Evolutionary conservation across 2,888 invertebrate species (phyloP), one percentile per base, ranked within the genome.

Genomic region (Drosophila rellima): DNA sequence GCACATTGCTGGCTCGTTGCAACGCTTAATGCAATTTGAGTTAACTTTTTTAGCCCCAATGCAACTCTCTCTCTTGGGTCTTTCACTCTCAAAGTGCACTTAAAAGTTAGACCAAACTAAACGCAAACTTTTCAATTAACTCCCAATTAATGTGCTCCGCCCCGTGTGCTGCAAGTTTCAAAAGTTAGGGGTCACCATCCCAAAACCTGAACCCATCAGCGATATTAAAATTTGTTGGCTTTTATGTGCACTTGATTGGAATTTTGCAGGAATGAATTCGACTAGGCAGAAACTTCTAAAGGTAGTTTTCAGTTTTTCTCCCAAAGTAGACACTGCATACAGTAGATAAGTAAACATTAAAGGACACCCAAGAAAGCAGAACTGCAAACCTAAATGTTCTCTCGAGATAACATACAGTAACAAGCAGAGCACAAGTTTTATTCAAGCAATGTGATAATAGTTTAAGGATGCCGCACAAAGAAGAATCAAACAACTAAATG

Each of bases 61-160:
- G 48, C 67, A 59, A 55, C 54, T 57, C 45, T 54, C 35, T 17
- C 40, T 42, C 13, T 52, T 56, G 44, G 60, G 18, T n/a, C 1
- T 20, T 44, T n/a, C 52, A 10, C 45, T 33, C 15, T 39, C 18
- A 54, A 51, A 65, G 60, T 79, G 79, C 79, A 79, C 78, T 74
- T 64, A 57, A 72, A 81, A 83, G 60, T 79, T 81, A 37, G 20
- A 6, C 2, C 13, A 20, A 74, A 50, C 77, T 72, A 45, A 48
- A 63, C 45, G 65, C 13, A 66, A 74, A 87, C 76, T 79, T 87
- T 87, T 78, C 82, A 82, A 87, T 85, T 87, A 87, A 87, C 85
- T 85, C 72, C 65, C 88, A 84, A 82, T 85, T 85, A 85, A 88
- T 84, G 74, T 78, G 40, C 8, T 6, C 37, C 33, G 13, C 11